These are phyloP conservation scores for Poecilobothrus nobilitatus DNA, from an alignment of 2,888 invertebrate species.

Conservation along the genomic window DNA sequence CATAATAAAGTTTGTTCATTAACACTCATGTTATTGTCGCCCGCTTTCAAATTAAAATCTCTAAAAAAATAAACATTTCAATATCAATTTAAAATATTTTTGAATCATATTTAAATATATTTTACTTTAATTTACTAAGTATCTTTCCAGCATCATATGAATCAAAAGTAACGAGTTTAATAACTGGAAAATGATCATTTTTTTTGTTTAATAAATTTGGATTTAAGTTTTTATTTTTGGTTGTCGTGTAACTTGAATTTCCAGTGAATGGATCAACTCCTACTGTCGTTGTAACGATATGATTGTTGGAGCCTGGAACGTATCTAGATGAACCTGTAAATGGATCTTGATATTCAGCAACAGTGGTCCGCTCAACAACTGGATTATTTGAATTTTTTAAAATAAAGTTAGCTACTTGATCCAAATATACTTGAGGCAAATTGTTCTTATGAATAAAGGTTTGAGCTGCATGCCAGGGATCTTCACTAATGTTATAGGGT, in stretches of 20 bases:
- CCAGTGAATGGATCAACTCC: conserved; percentile 62
- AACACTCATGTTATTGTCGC: conserved; percentile 47
- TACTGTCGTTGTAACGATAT: conserved; percentile 34
- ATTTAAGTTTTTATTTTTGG: conserved; percentile 30
- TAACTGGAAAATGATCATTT: conserved; percentile 41
- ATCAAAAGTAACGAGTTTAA: conserved; percentile 60
- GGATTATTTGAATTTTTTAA: conserved; percentile 58
- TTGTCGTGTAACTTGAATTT: conserved; percentile 59
- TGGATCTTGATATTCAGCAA: conserved; percentile 52
- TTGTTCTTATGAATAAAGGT: conserved; percentile 77
- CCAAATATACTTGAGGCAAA: conserved; percentile 77
- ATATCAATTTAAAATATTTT: not conserved
- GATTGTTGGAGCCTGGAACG: conserved; percentile 48
- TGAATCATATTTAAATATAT: too few species aligned
- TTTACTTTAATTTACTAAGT: conserved; percentile 54
- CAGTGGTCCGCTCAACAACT: conserved; percentile 21
- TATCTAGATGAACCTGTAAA: conserved; percentile 61
- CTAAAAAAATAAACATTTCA: conserved; percentile 24
- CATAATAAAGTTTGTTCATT: conserved; percentile 51
- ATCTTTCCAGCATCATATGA: conserved; percentile 68
- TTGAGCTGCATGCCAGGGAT: conserved; percentile 89
- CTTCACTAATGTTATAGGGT: conserved; percentile 82
- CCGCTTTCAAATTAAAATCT: conserved; percentile 63
- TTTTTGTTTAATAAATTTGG: conserved; percentile 31
- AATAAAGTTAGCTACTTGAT: conserved; percentile 89